These are phyloP conservation scores for Hipposideros armiger DNA, from an alignment of 2,113 vertebrate genomes.

Conservation along the genomic window DNA sequence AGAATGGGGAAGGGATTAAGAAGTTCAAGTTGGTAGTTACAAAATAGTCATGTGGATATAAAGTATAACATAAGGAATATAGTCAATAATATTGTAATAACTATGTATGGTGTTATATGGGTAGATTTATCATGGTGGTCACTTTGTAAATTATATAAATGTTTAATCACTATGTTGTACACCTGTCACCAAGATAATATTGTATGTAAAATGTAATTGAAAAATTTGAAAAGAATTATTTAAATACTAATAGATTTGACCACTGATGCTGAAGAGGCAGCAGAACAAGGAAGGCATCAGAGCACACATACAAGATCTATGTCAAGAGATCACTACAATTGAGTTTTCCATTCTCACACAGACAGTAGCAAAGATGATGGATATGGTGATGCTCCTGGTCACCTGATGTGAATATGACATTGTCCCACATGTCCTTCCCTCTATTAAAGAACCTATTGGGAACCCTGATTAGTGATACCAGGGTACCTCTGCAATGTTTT, in stretches of 20 bases:
- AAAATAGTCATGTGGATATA: no score
- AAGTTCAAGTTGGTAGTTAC: no score
- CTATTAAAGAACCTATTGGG: slow-evolving; percentile 94
- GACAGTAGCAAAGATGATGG: slow-evolving; percentile 94
- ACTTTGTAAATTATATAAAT: no score
- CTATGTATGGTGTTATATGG: no score
- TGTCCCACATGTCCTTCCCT: slow-evolving; percentile 92
- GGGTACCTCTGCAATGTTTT: slow-evolving; percentile 93
- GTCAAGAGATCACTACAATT: slow-evolving; percentile 93
- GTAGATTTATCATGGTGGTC: no score
- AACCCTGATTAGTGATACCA: slow-evolving; percentile 92
- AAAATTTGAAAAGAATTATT: no score
- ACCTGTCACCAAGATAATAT: no score
- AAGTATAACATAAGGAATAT: no score
- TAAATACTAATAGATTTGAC: neutral
- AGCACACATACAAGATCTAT: slow-evolving; percentile 95
- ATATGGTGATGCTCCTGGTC: slow-evolving; percentile 93
- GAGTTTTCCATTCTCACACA: slow-evolving; percentile 94
- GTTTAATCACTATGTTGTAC: no score
- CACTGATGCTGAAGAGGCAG: slow-evolving; percentile 94
- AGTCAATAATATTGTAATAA: no score
- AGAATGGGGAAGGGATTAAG: no score
- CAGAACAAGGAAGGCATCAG: slow-evolving; percentile 93
- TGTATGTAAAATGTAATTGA: no score
- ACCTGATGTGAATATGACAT: slow-evolving; percentile 95